Base-by-base conservation (phyloP, 2,797 vertebrate genomes). In the Urosaurus nigricauda region DNA sequence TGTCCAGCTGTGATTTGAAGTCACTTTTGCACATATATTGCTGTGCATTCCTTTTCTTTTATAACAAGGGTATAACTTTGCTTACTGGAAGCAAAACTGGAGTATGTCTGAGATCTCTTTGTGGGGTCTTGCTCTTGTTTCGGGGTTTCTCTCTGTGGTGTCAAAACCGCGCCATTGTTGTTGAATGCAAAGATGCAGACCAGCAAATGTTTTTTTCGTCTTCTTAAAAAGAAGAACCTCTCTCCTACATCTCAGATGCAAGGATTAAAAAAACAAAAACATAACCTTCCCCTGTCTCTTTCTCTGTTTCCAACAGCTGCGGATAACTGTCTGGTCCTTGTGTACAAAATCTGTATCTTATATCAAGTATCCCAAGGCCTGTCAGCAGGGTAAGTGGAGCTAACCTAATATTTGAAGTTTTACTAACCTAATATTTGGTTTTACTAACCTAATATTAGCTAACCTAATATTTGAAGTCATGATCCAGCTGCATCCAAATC, bases 331-430 rank as follows among this genome's bases (percentile, higher is more conserved):
- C 94, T 99, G 99, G 99, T 99, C 99, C 86, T 93, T 99, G 93
- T 99, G 99, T 96, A 99, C 98, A 7, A 99, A 99, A 94, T 98
- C 98, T 0, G 98, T 99, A 37, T 99, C 99, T 63, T 99, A 99
- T 96, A 99, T 99, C 97, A 99, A 99, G 93, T 98, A 99, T 93
- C 99, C 99, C 79, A 99, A 99, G 95, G 97, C 98, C 0, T 99
- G 99, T 95, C 98, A 98, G 93, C 98, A 99, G 94, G 98, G 99
- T 99, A 91, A 98, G 98, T 97, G 26, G 9, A 65, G 21, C 47
- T 26, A 1, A 17, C 12, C 21, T 9, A 0, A 35, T 1, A 1
- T 2, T 1, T 32, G n/a, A 77, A 0, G 60, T 37, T 75, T n/a
- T n/a, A n/a, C 47, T 26, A 1, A 17, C 12, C 21, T 9, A 0